Evolutionary conservation across 1,140 invertebrate genomes (phyloP).

Genomic region (Drosophila pandora): DNA sequence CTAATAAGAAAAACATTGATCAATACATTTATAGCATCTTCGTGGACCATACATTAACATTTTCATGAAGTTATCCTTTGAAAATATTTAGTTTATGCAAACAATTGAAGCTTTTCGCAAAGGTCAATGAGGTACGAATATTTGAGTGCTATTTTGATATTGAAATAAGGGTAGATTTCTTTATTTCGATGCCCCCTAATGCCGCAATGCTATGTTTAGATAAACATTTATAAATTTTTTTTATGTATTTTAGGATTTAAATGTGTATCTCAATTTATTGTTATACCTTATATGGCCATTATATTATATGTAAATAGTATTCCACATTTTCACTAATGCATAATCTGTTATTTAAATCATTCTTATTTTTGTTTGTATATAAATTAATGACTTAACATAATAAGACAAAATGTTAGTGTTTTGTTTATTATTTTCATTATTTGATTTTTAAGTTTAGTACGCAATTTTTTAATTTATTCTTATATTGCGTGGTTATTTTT

Average conservation of each 20-base stretch:
- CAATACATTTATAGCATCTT: slow-evolving; percentile 1
- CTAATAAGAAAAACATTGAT: slow-evolving; percentile 1
- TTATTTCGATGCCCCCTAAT: slow-evolving; percentile 64
- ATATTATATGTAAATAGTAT: slow-evolving; percentile 78
- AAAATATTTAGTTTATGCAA: slow-evolving; percentile 24
- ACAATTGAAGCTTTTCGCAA: slow-evolving; percentile 43
- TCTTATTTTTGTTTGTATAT: slow-evolving; percentile 78
- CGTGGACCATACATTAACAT: slow-evolving; percentile 2
- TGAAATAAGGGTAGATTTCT: slow-evolving; percentile 43
- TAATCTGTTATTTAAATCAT: slow-evolving; percentile 80
- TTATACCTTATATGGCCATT: slow-evolving; percentile 80
- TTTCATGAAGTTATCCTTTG: slow-evolving; percentile 6
- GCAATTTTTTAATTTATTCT: slow-evolving; percentile 56
- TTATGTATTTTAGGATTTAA: slow-evolving; percentile 68
- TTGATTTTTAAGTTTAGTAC: slow-evolving; percentile 59
- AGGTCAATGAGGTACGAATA: slow-evolving; percentile 31
- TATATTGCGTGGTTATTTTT: slow-evolving; percentile 58
- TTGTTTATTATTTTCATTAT: slow-evolving; percentile 56
- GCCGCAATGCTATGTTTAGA: slow-evolving; percentile 75
- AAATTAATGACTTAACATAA: slow-evolving; percentile 79
- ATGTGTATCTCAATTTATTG: slow-evolving; percentile 75
- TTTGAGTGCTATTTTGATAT: slow-evolving; percentile 31
- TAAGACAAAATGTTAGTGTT: slow-evolving; percentile 77
- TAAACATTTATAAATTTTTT: slow-evolving; percentile 75
- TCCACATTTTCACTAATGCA: slow-evolving; percentile 71